These are phyloP conservation scores for Barypeithes pellucidus DNA, from an alignment of 2,888 invertebrate species.

Conservation along the genomic window DNA sequence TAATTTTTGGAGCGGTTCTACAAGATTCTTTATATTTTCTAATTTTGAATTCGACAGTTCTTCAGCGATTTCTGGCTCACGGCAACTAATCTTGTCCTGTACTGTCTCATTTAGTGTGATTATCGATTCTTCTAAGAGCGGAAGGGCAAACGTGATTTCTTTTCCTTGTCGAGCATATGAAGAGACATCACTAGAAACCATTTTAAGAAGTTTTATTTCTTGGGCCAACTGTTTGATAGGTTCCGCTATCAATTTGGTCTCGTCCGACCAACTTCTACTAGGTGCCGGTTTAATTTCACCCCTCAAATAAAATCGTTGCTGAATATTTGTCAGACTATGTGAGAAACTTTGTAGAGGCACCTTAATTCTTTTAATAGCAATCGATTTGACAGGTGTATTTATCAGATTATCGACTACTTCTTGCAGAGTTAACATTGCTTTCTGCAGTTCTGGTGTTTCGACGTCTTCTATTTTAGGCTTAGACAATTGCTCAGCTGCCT, in stretches of 20 bases:
- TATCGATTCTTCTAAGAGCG: constrained; percentile 50
- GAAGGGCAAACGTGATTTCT: constrained; percentile 47
- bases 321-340: background rate
- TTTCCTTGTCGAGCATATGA: constrained; percentile 31
- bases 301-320: background rate
- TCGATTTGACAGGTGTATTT: background rate
- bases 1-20: constrained; percentile 57
- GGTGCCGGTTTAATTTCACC: background rate
- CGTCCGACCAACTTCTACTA: background rate
- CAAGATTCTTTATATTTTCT: constrained; percentile 42
- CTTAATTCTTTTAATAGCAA: background rate
- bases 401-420: constrained; percentile 8
- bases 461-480: constrained; percentile 36
- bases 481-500: constrained; percentile 28
- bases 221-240: constrained; percentile 7
- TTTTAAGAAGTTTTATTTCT: constrained; percentile 29
- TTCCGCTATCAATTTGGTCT: background rate
- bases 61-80: constrained; percentile 4
- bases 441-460: constrained; percentile 28
- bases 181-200: background rate
- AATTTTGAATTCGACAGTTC: constrained; percentile 37
- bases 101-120: constrained; percentile 43
- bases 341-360: background rate
- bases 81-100: constrained; percentile 29
- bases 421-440: constrained; percentile 20